A percentile compares a stretch with the other conserved stretches of the same genome.
These are phyloP conservation scores for Acrocephalus scirpaceus DNA, from an alignment of 2,797 vertebrate species.

Conservation along the genomic window DNA sequence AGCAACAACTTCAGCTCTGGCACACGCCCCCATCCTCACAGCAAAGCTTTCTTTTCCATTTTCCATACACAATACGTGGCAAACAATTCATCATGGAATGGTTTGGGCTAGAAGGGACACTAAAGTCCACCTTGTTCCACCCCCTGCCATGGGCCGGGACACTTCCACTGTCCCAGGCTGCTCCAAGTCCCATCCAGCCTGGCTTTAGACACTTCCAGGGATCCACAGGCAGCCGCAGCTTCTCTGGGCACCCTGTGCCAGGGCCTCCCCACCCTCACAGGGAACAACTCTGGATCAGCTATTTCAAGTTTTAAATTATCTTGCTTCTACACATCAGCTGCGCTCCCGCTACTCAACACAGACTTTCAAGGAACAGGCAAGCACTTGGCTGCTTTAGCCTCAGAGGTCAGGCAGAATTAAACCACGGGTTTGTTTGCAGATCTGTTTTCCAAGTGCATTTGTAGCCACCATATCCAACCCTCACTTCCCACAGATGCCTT, in stretches of 20 bases:
- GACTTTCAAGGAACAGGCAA: background rate
- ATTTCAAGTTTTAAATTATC: background rate
- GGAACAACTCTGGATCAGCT: background rate
- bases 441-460: background rate
- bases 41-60: background rate
- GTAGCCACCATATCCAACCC: background rate
- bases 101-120: background rate
- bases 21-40: background rate
- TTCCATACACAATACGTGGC: fast-evolving
- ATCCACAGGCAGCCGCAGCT: background rate
- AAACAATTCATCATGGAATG: background rate
- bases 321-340: background rate
- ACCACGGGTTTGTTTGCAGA: background rate
- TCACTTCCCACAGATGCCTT: background rate
- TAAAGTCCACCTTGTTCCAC: background rate
- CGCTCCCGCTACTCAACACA: background rate
- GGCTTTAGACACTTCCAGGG: background rate
- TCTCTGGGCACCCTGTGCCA: background rate
- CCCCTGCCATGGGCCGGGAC: background rate
- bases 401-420: background rate
- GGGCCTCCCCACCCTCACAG: background rate
- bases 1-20: background rate
- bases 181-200: fast-evolving
- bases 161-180: fast-evolving
- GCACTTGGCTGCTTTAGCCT: background rate